Conservation (phyloP, 2,113 vertebrate genomes). For the Taxidea taxus region DNA sequence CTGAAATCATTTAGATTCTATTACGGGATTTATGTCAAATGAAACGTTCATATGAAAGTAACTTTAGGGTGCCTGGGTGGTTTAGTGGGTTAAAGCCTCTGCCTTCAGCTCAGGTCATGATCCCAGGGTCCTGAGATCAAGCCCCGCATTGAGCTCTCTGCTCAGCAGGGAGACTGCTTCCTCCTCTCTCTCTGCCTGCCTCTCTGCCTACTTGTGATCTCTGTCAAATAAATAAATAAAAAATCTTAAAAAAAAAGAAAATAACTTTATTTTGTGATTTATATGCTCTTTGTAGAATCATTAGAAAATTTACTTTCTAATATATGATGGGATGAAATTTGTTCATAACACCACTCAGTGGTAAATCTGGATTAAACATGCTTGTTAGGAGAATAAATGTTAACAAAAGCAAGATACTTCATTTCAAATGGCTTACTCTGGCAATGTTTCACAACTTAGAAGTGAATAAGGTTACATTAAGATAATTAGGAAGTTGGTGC, state of each 20-base stretch:
- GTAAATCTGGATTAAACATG: conserved; percentile 6
- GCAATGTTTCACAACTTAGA: neutral
- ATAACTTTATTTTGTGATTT: neutral
- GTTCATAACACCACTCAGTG: neutral
- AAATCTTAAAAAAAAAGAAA: too few species aligned
- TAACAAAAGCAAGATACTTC: neutral
- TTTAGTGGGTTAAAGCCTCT: too few species aligned
- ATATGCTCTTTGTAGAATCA: conserved; percentile 19
- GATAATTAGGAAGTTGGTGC: neutral
- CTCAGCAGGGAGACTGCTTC: too few species aligned
- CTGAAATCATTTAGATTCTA: conserved; percentile 21
- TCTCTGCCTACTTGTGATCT: too few species aligned
- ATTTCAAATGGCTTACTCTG: neutral
- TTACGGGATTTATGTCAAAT: conserved; percentile 22
- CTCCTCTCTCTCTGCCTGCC: too few species aligned
- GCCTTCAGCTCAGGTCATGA: too few species aligned
- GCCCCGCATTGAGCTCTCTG: too few species aligned
- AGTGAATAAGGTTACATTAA: neutral
- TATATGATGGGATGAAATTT: neutral
- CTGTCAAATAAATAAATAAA: too few species aligned
- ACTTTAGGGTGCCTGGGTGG: too few species aligned
- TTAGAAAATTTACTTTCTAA: conserved; percentile 15
- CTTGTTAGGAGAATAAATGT: neutral
- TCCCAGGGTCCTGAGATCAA: too few species aligned
- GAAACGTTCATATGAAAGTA: neutral